A percentile compares a stretch with the other conserved stretches of the same genome.
phyloP scores from a whole-genome alignment of 2,113 vertebrate genomes.

The Cichladusa arquata region DNA sequence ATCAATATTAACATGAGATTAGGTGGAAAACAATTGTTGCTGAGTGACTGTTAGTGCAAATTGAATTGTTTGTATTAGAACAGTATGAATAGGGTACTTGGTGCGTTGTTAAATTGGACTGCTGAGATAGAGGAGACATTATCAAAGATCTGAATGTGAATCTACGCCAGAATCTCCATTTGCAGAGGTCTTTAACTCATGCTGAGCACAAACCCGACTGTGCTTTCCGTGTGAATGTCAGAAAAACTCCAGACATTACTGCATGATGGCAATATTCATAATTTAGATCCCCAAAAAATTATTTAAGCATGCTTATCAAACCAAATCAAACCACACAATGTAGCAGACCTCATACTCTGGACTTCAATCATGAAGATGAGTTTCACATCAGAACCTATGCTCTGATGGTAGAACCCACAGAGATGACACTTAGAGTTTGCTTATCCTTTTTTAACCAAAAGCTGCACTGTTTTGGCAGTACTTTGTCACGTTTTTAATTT shows the following conservation, averaged over 20 bases:
- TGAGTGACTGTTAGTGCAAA: not conserved
- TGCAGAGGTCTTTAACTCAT: not conserved
- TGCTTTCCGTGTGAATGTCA: not conserved
- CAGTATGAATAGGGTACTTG: not conserved
- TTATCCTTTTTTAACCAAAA: not conserved
- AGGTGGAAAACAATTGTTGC: not conserved
- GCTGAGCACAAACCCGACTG: not conserved
- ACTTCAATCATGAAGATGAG: not conserved
- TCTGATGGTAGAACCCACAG: not conserved
- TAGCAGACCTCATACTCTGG: not conserved
- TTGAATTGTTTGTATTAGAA: not conserved
- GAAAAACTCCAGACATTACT: slow-evolving; percentile 10
- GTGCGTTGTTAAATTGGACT: not conserved
- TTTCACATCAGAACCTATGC: not conserved
- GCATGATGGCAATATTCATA: not conserved
- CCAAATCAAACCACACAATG: not conserved
- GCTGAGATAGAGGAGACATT: not conserved
- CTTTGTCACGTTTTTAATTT: not conserved
- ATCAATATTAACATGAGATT: not conserved
- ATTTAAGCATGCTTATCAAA: not conserved
- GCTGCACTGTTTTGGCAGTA: not conserved
- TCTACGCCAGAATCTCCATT: not conserved
- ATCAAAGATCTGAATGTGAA: not conserved
- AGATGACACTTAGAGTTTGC: not conserved
- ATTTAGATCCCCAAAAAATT: not conserved